Evolutionary conservation across 2,888 invertebrate species (phyloP).

Genomic region (Lypha dubia): DNA sequence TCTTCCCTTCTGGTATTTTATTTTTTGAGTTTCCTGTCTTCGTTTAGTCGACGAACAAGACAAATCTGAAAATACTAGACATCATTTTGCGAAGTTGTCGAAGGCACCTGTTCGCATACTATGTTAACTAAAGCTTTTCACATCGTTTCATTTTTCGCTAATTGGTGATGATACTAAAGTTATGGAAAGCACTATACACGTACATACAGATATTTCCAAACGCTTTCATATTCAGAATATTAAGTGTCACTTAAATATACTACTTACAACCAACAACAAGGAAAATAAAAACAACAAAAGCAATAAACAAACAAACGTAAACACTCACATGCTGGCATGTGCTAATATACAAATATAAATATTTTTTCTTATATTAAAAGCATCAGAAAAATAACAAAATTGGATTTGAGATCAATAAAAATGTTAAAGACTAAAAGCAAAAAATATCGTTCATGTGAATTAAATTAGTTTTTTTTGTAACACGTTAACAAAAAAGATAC

Average conservation of each 20-base stretch:
- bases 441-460: conserved; percentile 39
- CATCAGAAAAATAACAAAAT: conserved; percentile 13
- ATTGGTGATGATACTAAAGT: not conserved
- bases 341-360: conserved; percentile 4
- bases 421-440: not conserved
- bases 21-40: too few species aligned
- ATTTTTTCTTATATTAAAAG: conserved; percentile 24
- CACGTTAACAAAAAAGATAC: too few species aligned
- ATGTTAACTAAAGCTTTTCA: too few species aligned
- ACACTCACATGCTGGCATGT: not conserved
- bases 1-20: too few species aligned
- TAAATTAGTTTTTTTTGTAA: too few species aligned
- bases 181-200: not conserved
- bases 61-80: too few species aligned
- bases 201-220: conserved; percentile 14
- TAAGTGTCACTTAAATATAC: conserved; percentile 56
- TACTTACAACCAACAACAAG: conserved; percentile 18
- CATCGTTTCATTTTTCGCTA: too few species aligned
- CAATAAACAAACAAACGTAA: conserved; percentile 27
- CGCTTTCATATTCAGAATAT: conserved; percentile 49
- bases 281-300: conserved; percentile 23
- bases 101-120: too few species aligned
- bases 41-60: too few species aligned
- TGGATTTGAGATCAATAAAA: conserved; percentile 17
- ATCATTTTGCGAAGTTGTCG: too few species aligned